Evolutionary conservation across 2,888 invertebrate genomes (phyloP).

Genomic region (Ormia ochracea): DNA sequence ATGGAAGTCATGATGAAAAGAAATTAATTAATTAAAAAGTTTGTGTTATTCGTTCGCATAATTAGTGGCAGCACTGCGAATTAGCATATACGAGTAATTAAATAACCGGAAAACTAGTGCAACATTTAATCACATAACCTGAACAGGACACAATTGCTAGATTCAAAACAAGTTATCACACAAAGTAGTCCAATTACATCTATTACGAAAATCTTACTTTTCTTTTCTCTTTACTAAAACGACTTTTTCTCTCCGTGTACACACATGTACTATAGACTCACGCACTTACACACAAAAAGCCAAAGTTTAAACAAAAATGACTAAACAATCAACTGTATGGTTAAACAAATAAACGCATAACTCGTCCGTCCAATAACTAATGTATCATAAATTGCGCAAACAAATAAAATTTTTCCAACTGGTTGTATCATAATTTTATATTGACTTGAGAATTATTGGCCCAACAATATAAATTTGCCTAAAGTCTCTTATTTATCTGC

Average conservation of each 20-base stretch:
- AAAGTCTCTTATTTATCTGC: conserved; percentile 39
- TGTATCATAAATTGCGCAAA: conserved; percentile 30
- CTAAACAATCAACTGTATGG: background rate
- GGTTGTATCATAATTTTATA: conserved; percentile 45
- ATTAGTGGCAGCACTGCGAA: too few relatives aligned
- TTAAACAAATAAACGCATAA: conserved; percentile 33
- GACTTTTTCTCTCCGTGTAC: background rate
- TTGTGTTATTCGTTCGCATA: too few relatives aligned
- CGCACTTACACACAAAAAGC: background rate
- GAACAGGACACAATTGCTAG: too few relatives aligned
- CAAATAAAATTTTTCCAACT: background rate
- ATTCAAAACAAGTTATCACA: too few relatives aligned
- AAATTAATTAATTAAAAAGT: too few relatives aligned
- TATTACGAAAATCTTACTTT: too few relatives aligned
- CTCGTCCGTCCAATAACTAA: conserved; percentile 17
- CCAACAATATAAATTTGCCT: conserved; percentile 55
- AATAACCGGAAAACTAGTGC: too few relatives aligned
- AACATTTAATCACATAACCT: too few relatives aligned
- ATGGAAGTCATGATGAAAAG: too few relatives aligned
- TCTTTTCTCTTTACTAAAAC: too few relatives aligned
- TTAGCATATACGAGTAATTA: too few relatives aligned
- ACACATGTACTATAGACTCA: background rate
- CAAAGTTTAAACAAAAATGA: conserved; percentile 4
- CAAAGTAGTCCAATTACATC: too few relatives aligned
- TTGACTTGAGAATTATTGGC: conserved; percentile 55